Conservation (phyloP, 2,797 vertebrate genomes). For the Valencia hispanica region DNA sequence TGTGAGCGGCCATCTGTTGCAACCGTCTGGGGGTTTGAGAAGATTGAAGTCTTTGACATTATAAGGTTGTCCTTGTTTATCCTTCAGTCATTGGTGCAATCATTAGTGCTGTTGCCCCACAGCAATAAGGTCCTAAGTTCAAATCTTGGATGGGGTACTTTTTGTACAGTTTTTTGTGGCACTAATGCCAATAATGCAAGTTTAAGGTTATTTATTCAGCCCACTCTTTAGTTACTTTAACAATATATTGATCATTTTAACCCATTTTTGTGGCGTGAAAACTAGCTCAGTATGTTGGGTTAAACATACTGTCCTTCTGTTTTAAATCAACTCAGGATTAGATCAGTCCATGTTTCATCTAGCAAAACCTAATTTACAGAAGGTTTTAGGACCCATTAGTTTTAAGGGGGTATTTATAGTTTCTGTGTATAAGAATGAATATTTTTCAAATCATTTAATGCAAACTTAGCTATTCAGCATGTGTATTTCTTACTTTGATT, state of each 20-base stretch:
- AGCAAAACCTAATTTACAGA: neutral
- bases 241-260: neutral
- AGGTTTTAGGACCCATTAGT: constrained; percentile 9
- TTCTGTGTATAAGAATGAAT: constrained; percentile 23
- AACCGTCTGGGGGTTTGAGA: neutral
- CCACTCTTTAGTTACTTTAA: neutral
- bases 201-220: too few relatives aligned
- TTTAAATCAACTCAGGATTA: too few relatives aligned
- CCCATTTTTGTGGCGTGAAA: too few relatives aligned
- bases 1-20: neutral
- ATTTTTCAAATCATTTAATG: constrained; percentile 35
- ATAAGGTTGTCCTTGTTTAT: neutral
- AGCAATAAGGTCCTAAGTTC: neutral
- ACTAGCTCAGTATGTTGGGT: too few relatives aligned
- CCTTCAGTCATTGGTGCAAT: neutral
- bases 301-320: too few relatives aligned
- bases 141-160: neutral
- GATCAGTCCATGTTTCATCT: neutral
- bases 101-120: neutral
- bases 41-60: neutral
- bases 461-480: constrained; percentile 41
- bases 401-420: constrained; percentile 26
- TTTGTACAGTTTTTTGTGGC: neutral
- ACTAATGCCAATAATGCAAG: neutral
- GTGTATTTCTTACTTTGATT: constrained; percentile 50